These are phyloP conservation scores for Eufriesea mexicana DNA, from an alignment of 1,140 invertebrate species.

Conservation along the genomic window DNA sequence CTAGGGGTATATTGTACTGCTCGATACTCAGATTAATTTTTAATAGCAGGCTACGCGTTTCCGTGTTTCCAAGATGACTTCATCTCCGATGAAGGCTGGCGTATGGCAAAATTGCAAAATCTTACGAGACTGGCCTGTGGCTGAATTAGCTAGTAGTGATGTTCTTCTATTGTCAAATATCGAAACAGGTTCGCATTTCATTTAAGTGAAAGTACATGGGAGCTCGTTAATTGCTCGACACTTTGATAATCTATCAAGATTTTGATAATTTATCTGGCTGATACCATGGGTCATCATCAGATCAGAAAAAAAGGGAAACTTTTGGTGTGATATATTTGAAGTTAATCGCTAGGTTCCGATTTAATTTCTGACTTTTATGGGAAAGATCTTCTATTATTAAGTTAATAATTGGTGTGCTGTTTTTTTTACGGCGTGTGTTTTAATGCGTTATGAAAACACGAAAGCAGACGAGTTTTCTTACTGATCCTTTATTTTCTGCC, in stretches of 20 bases:
- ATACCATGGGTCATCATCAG: too few species aligned
- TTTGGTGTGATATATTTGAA: neutral
- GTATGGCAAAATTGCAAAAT: neutral
- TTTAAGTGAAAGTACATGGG: constrained; percentile 19
- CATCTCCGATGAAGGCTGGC: neutral
- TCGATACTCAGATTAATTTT: neutral
- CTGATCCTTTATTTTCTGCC: constrained; percentile 41
- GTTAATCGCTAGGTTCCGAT: neutral
- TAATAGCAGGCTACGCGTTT: neutral
- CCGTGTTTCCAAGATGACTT: neutral
- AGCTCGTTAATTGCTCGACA: neutral
- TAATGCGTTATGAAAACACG: neutral
- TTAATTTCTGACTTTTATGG: neutral
- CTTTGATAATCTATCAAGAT: too few species aligned
- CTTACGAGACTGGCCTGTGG: neutral
- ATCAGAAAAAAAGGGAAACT: neutral
- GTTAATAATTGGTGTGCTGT: neutral
- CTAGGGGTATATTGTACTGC: neutral
- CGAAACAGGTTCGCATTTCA: neutral
- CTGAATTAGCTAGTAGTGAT: neutral
- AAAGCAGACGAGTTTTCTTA: constrained; percentile 13
- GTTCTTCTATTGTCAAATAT: constrained; percentile 22
- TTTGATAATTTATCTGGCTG: neutral
- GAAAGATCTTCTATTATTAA: neutral
- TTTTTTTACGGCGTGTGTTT: neutral